Base-by-base conservation (phyloP, 2,888 invertebrate species). In the Endomychus coccineus region DNA sequence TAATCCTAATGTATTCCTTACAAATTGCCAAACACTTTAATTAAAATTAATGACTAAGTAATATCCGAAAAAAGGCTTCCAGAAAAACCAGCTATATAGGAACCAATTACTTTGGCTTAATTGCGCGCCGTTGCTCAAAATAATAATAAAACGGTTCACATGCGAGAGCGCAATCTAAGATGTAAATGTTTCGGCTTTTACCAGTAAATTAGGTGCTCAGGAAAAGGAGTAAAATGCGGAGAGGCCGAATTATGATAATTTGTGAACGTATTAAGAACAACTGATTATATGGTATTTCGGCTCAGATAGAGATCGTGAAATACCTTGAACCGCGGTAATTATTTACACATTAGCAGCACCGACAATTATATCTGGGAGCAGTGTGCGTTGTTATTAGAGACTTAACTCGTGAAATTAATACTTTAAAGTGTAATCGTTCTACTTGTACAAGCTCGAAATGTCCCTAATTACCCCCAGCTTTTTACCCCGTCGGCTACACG, bases 291-390 rank as follows among this genome's bases (percentile, higher is more conserved):
- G 50, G 46, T 51, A 47, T 48, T 51, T 54, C 49, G 52, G 49
- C 42, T 37, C 47, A 58, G 62, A 62, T 61, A 59, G 55, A 44
- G 54, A 61, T 60, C 61, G 56, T 57, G 56, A 51, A 56, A 56
- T 58, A 57, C 58, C 59, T 59, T 58, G 61, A 56, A 59, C 55
- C 50, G 42, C 42, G 50, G 61, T 63, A 65, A 66, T 66, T 66
- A 66, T 66, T 64, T 66, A 63, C 64, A 64, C 66, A 66, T 66
- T 66, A 66, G 63, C 63, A 55, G 53, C 50, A 52, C 41, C 50
- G 51, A 56, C 65, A 64, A 66, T 66, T 65, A 59, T 54, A 58
- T 56, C 56, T 56, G 52, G 52, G 47, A 58, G 51, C 55, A 48
- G 43, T 43, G 51, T 57, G 53, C 60, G 57, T 56, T 55, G 54